Evolutionary conservation across 2,797 vertebrate species (phyloP).

Genomic region (Melanotaenia parkinsoni): DNA sequence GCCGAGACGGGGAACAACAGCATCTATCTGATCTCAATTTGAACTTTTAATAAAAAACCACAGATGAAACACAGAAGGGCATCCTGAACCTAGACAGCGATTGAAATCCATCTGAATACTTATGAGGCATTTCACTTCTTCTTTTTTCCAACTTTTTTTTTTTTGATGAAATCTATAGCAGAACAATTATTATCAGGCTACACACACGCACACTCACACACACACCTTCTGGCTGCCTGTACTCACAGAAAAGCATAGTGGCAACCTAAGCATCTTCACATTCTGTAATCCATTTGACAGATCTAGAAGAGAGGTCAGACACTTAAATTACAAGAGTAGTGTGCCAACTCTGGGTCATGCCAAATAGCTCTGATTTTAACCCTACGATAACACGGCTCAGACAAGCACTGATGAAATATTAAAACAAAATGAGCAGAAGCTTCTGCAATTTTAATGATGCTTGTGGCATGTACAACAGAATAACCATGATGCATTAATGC

Average conservation of each 20-base stretch:
- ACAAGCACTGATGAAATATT: conserved; percentile 79
- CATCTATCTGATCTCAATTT: conserved; percentile 76
- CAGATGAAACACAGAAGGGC: conserved; percentile 61
- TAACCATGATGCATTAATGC: conserved; percentile 64
- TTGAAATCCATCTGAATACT: conserved; percentile 55
- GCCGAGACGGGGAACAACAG: conserved; percentile 48
- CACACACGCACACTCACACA: background rate
- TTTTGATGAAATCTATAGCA: conserved; percentile 27
- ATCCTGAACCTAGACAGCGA: conserved; percentile 34
- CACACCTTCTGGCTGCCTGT: conserved; percentile 14
- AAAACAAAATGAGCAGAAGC: conserved; percentile 71
- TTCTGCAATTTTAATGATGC: conserved; percentile 84
- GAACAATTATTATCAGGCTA: conserved; percentile 23
- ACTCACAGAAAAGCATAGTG: conserved; percentile 11
- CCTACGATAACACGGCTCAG: conserved; percentile 62
- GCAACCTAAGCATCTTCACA: conserved; percentile 18
- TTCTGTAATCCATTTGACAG: conserved; percentile 50
- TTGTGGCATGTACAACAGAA: conserved; percentile 77
- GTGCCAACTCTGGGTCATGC: conserved; percentile 55
- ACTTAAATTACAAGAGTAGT: conserved; percentile 56
- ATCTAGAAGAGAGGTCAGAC: conserved; percentile 46
- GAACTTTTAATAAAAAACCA: conserved; percentile 80
- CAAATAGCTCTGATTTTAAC: conserved; percentile 74
- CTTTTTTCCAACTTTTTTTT: conserved; percentile 31
- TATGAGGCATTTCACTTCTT: conserved; percentile 41